These are phyloP conservation scores for Anhinga anhinga DNA, from an alignment of 2,113 vertebrate genomes.

Conservation along the genomic window DNA sequence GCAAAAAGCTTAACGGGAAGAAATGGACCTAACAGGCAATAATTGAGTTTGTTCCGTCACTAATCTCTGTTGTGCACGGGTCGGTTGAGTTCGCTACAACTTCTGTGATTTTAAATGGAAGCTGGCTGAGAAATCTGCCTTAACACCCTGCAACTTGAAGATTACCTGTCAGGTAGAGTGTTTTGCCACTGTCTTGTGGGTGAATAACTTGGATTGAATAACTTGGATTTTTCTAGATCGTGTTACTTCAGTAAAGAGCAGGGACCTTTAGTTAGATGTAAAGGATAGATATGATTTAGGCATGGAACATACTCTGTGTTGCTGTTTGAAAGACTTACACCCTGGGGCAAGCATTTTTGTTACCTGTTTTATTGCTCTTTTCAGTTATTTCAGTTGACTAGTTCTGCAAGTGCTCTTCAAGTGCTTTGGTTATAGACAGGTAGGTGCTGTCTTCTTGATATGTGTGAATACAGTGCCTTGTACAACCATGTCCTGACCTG, in stretches of 20 bases:
- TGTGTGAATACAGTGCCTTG: no score
- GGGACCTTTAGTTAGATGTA: not conserved
- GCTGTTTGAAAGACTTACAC: not conserved
- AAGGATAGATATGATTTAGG: not conserved
- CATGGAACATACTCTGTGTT: rapidly evolving
- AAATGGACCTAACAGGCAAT: not conserved
- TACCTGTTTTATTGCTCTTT: not conserved
- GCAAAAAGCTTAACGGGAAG: not conserved
- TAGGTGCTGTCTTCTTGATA: not conserved
- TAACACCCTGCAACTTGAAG: not conserved
- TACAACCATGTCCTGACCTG: not conserved
- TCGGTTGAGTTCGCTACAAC: not conserved
- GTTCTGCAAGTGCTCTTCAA: not conserved
- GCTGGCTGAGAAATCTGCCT: not conserved
- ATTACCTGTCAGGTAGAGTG: not conserved
- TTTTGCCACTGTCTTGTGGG: not conserved
- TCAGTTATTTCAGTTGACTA: not conserved
- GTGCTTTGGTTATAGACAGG: not conserved
- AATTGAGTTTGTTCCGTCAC: not conserved
- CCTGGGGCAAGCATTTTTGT: not conserved
- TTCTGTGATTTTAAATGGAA: not conserved
- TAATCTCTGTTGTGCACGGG: not conserved
- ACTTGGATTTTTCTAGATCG: not conserved
- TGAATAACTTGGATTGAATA: not conserved
- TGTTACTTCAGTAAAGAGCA: not conserved